Percentiles rank a stretch among this genome's conserved stretches.
Conservation (phyloP, 2,797 vertebrate species). For the Gouania willdenowi region DNA sequence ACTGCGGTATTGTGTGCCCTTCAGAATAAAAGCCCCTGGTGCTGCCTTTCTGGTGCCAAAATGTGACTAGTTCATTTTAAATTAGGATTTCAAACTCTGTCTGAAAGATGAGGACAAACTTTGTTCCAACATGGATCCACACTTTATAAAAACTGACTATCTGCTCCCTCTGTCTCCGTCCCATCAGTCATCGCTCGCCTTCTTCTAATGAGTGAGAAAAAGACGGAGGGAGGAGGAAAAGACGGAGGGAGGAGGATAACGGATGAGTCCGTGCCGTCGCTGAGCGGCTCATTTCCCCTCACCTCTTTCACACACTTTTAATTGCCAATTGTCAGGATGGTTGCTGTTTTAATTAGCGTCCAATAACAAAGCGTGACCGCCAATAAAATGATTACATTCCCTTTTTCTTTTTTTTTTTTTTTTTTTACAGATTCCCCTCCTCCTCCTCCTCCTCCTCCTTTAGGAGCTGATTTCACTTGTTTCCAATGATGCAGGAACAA, state of each 20-base stretch:
- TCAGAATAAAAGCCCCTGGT: no score
- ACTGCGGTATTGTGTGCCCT: no score
- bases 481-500: slow-evolving; percentile 58
- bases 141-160: slow-evolving; percentile 32
- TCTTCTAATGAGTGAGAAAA: slow-evolving; percentile 59
- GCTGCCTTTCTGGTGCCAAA: no score
- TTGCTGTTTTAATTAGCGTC: slow-evolving; percentile 58
- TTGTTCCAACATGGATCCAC: no score
- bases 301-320: slow-evolving; percentile 39
- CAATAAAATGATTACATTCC: slow-evolving; percentile 55
- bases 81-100: no score
- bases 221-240: slow-evolving; percentile 27
- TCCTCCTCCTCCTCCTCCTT: slow-evolving; percentile 19
- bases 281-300: slow-evolving; percentile 37
- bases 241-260: slow-evolving; percentile 26
- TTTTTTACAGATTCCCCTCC: neutral
- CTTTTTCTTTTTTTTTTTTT: slow-evolving; percentile 2
- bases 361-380: slow-evolving; percentile 41
- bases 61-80: no score
- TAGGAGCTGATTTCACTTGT: slow-evolving; percentile 58
- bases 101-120: no score
- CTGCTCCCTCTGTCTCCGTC: neutral
- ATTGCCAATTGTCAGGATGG: slow-evolving; percentile 48
- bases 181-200: slow-evolving; percentile 35
- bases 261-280: slow-evolving; percentile 26